Conservation (phyloP, 2,113 vertebrate genomes). For the Meriones unguiculatus region DNA sequence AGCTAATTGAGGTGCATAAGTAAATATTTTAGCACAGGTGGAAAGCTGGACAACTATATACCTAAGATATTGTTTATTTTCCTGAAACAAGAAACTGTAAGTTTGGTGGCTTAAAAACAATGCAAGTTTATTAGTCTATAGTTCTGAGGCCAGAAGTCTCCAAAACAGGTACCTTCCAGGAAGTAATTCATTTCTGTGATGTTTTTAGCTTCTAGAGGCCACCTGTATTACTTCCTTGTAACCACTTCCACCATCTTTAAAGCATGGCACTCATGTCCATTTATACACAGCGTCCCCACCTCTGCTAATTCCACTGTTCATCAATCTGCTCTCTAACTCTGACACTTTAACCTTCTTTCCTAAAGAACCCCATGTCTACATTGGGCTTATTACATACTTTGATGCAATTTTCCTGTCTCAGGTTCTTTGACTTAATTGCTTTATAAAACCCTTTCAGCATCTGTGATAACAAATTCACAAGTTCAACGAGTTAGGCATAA, state of each 20-base stretch:
- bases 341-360: neutral
- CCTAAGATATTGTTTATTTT: neutral
- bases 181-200: neutral
- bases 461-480: neutral
- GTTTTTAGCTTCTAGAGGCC: neutral
- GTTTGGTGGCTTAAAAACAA: slow-evolving; percentile 24
- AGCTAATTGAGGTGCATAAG: neutral
- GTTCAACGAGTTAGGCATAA: neutral
- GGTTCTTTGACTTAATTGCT: neutral
- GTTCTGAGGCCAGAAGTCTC: neutral
- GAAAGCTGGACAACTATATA: neutral
- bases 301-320: neutral
- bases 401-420: neutral
- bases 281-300: too few relatives aligned
- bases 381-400: neutral
- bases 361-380: neutral
- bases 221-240: neutral
- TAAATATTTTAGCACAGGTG: neutral
- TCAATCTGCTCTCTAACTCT: neutral
- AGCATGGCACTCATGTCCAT: neutral
- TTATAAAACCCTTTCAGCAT: neutral
- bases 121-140: neutral
- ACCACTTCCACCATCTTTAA: neutral
- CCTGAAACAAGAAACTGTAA: neutral
- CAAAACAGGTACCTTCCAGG: neutral